These are phyloP conservation scores for Malurus cyaneus DNA, from an alignment of 2,113 vertebrate genomes.

Conservation along the genomic window DNA sequence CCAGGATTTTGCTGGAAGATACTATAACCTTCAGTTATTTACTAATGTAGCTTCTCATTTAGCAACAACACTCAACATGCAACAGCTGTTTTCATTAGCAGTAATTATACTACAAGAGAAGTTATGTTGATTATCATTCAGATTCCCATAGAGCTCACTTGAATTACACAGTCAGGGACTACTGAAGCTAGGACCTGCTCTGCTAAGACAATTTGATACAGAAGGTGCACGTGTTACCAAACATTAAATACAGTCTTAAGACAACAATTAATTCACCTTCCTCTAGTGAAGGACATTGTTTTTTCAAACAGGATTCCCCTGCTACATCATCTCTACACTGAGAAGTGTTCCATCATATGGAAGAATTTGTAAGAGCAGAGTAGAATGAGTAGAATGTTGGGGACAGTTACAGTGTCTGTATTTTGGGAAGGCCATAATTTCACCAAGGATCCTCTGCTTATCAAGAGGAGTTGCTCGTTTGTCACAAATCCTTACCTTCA, in stretches of 20 bases:
- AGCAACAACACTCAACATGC: background rate
- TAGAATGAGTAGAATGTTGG: background rate
- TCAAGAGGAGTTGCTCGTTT: background rate
- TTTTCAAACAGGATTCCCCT: background rate
- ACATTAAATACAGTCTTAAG: background rate
- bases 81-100: background rate
- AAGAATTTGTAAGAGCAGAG: background rate
- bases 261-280: background rate
- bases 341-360: background rate
- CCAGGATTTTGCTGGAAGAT: background rate
- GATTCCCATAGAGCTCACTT: background rate
- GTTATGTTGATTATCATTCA: background rate
- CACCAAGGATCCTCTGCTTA: background rate
- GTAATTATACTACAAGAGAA: background rate
- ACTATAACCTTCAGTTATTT: background rate
- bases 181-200: background rate
- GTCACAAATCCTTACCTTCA: background rate
- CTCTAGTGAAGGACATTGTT: background rate
- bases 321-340: too few species aligned
- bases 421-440: background rate
- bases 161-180: background rate
- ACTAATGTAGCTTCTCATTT: background rate
- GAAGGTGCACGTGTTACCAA: background rate
- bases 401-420: background rate
- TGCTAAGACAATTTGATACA: background rate